phyloP scores from a whole-genome alignment of 2,113 vertebrate genomes.

The Perca schrenkii region DNA sequence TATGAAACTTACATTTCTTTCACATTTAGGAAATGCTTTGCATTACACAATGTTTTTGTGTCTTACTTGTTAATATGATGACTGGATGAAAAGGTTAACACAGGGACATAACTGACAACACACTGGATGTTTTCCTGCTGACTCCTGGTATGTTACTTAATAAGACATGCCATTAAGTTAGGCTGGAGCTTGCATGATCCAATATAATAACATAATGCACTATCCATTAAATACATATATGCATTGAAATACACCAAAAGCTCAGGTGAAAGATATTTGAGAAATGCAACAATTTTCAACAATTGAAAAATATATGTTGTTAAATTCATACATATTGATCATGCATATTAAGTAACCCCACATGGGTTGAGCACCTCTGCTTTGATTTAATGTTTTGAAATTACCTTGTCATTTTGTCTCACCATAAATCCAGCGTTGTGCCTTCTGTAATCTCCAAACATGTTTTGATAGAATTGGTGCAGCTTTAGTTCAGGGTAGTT shows the following conservation, averaged over 20 bases:
- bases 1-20: neutral
- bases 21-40: neutral
- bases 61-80: too few species aligned
- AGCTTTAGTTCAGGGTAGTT: slow-evolving; percentile 7
- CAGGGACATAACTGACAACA: neutral
- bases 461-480: neutral
- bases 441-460: slow-evolving; percentile 16
- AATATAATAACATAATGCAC: neutral
- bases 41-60: neutral
- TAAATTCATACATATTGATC: too few species aligned
- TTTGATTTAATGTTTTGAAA: neutral
- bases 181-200: neutral
- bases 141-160: too few species aligned
- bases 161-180: neutral
- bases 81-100: neutral
- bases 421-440: neutral
- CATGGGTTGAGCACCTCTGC: neutral
- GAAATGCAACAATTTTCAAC: too few species aligned
- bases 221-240: neutral
- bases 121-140: neutral
- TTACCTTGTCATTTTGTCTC: neutral
- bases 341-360: neutral
- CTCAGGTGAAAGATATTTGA: neutral
- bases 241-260: neutral
- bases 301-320: too few species aligned